Conservation (phyloP, 2,888 invertebrate genomes). For the Atrina japonica region DNA sequence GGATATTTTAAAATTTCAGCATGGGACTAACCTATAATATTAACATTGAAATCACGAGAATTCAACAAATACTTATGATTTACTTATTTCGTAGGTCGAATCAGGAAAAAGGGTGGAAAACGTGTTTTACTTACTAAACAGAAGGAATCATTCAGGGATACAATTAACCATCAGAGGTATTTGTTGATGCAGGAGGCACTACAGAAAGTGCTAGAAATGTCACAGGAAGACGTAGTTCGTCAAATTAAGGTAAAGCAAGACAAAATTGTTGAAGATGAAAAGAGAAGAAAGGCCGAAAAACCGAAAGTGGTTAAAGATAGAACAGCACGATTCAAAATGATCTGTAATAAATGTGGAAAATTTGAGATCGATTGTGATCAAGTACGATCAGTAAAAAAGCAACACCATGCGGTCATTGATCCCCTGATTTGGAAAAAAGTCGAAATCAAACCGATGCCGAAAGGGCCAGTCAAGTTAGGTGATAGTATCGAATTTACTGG, state of each 20-base stretch:
- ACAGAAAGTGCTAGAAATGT: not conserved
- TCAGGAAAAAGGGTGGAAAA: slow-evolving; percentile 1
- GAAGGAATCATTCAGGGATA: not conserved
- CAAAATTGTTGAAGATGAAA: not conserved
- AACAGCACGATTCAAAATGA: not conserved
- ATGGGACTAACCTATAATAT: too few relatives aligned
- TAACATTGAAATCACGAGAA: too few relatives aligned
- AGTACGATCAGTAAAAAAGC: not conserved
- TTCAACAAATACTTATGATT: too few relatives aligned
- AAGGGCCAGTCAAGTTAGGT: not conserved
- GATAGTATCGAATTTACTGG: not conserved
- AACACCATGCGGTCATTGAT: slow-evolving; percentile 10
- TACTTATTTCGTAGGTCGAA: slow-evolving; percentile 1
- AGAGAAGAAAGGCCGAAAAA: not conserved
- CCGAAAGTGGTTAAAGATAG: not conserved
- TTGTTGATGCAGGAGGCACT: slow-evolving; percentile 2
- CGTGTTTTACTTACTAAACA: not conserved
- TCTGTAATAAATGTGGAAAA: slow-evolving; percentile 11
- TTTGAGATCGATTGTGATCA: slow-evolving; percentile 8
- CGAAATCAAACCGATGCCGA: slow-evolving; percentile 1
- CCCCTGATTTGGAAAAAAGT: not conserved
- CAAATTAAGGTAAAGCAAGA: not conserved
- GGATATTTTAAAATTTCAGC: too few relatives aligned
- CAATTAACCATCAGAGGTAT: not conserved
- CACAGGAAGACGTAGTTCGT: not conserved